Percentiles rank a stretch among this genome's conserved stretches.
These are phyloP conservation scores for Neogale vison DNA, from an alignment of 2,113 vertebrate species.

Conservation along the genomic window DNA sequence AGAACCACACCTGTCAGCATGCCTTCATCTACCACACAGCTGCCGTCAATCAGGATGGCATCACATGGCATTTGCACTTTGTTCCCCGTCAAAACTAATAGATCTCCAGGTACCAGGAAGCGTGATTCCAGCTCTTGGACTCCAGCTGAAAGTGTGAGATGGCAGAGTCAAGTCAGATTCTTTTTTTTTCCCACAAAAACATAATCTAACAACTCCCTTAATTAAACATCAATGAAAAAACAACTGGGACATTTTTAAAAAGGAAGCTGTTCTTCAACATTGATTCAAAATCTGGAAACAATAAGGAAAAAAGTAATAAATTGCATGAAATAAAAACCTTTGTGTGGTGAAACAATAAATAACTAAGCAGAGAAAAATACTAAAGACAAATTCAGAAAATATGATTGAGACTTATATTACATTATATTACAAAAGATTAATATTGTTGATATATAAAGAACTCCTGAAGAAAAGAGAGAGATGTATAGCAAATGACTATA, in stretches of 20 bases:
- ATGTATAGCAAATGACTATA: neutral
- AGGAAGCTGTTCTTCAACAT: neutral
- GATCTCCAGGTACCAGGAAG: constrained; percentile 87
- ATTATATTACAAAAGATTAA: neutral
- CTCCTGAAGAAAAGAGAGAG: neutral
- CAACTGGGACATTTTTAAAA: neutral
- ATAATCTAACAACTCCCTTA: neutral
- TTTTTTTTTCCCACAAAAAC: neutral
- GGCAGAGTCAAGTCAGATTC: neutral
- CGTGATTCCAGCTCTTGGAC: constrained; percentile 82
- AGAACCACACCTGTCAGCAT: constrained; percentile 87
- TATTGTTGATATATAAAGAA: constrained; percentile 6
- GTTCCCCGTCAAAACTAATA: constrained; percentile 81
- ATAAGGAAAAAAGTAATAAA: neutral
- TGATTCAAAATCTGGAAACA: constrained; percentile 9
- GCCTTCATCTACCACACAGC: constrained; percentile 87
- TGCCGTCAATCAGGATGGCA: constrained; percentile 84
- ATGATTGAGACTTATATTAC: neutral
- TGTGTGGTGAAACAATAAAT: neutral
- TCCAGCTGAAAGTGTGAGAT: constrained; percentile 76
- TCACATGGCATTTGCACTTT: constrained; percentile 85
- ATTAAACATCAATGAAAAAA: constrained; percentile 12
- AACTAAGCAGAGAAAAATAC: neutral
- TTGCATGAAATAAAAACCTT: neutral
- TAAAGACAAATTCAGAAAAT: neutral